These are phyloP conservation scores for Erithacus rubecula DNA, from an alignment of 2,797 vertebrate species.

Conservation along the genomic window DNA sequence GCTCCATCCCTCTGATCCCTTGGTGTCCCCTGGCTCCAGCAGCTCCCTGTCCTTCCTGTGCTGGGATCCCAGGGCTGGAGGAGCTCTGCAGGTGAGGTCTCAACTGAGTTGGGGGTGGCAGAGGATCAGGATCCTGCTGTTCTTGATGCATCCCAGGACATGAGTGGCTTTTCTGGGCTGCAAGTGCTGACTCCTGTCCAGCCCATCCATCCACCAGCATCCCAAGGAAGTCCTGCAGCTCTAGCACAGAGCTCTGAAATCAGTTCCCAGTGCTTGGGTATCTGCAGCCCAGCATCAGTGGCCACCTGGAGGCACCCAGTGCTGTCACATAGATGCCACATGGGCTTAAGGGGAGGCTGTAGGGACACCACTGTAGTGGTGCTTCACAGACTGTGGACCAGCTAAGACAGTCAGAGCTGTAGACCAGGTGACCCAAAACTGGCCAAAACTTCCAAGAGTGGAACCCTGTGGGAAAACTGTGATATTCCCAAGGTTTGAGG, in stretches of 20 bases:
- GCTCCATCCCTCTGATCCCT: too few species aligned
- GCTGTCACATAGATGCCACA: background rate
- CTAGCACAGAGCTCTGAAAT: background rate
- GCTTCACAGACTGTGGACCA: background rate
- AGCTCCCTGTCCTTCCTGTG: background rate
- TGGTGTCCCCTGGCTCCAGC: too few species aligned
- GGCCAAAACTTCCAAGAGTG: too few species aligned
- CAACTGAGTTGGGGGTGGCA: rapidly evolving
- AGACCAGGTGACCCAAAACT: background rate
- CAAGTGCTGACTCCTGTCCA: background rate
- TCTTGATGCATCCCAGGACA: background rate
- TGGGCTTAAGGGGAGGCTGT: background rate
- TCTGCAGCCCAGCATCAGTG: rapidly evolving
- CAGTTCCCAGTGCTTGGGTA: background rate
- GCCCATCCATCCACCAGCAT: background rate
- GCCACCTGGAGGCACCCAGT: background rate
- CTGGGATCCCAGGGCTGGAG: background rate
- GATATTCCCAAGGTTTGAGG: background rate
- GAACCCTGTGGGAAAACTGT: background rate
- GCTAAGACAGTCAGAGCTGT: background rate
- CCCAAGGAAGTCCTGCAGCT: background rate
- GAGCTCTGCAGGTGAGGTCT: background rate
- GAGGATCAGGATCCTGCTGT: background rate
- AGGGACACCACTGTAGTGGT: background rate
- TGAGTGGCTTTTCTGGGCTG: background rate